Percentiles rank a stretch among this genome's conserved stretches.
phyloP scores from a whole-genome alignment of 2,888 invertebrate species.

The Hydriomena furcata region DNA sequence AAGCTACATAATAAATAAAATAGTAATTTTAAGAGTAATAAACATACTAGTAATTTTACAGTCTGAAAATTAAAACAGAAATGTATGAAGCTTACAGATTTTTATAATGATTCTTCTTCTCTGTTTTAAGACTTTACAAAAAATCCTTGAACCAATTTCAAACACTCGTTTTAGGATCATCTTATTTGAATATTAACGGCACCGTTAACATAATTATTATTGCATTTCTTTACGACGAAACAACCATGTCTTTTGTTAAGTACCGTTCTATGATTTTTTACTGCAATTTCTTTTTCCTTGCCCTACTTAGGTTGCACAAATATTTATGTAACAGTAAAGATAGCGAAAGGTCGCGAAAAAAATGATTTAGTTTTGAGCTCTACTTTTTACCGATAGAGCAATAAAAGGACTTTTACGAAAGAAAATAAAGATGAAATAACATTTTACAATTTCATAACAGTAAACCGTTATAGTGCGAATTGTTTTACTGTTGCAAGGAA shows the following conservation, averaged over 20 bases:
- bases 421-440: conserved; percentile 75
- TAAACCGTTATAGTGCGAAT: conserved; percentile 47
- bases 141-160: conserved; percentile 7
- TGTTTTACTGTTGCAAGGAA: conserved; percentile 13
- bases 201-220: conserved; percentile 41
- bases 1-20: no score
- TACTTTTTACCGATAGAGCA: conserved; percentile 77
- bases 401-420: conserved; percentile 54
- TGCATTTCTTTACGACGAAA: conserved; percentile 51
- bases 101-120: no score
- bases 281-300: conserved; percentile 47
- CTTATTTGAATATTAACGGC: conserved; percentile 34
- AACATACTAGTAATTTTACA: no score
- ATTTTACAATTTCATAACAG: conserved; percentile 55
- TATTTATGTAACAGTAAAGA: conserved; percentile 58
- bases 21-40: no score
- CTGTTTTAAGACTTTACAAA: background rate
- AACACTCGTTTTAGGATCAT: conserved; percentile 6
- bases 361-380: conserved; percentile 65
- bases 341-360: conserved; percentile 56
- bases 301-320: conserved; percentile 55
- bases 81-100: no score
- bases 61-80: no score
- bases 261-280: conserved; percentile 56
- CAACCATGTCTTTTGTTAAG: conserved; percentile 35